Conservation (phyloP, 2,113 vertebrate species). For the Scomber colias region DNA sequence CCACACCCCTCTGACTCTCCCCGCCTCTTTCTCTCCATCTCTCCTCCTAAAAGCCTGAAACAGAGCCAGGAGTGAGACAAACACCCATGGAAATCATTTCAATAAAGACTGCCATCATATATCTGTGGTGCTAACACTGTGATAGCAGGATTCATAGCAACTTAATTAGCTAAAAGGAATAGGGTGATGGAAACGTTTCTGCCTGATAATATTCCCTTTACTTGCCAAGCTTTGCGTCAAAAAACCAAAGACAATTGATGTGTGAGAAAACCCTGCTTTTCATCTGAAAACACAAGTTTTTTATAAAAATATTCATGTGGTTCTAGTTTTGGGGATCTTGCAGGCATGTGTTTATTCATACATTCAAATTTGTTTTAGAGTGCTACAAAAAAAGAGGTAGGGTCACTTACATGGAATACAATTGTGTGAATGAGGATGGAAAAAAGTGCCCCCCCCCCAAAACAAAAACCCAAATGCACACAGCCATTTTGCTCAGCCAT, state of each 20-base stretch:
- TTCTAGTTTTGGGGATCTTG: slow-evolving; percentile 43
- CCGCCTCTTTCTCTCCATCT: slow-evolving; percentile 41
- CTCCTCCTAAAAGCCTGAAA: slow-evolving; percentile 70
- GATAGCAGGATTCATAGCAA: slow-evolving; percentile 67
- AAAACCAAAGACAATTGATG: slow-evolving; percentile 25
- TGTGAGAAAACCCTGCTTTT: slow-evolving; percentile 36
- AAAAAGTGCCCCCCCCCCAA: slow-evolving; percentile 15
- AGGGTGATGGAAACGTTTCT: slow-evolving; percentile 53
- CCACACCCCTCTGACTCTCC: slow-evolving; percentile 30
- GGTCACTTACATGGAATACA: slow-evolving; percentile 49
- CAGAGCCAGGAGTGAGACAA: slow-evolving; percentile 74
- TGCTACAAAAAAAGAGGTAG: slow-evolving; percentile 7
- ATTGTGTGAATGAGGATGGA: slow-evolving; percentile 39
- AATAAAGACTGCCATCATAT: slow-evolving; percentile 72
- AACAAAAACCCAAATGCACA: slow-evolving; percentile 34
- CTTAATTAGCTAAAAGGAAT: slow-evolving; percentile 74
- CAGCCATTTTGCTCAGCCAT: slow-evolving; percentile 62
- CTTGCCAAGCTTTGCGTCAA: slow-evolving; percentile 37
- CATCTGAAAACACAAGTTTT: slow-evolving; percentile 54
- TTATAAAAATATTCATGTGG: slow-evolving; percentile 65
- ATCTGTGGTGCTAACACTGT: slow-evolving; percentile 62
- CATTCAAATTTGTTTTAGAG: slow-evolving; percentile 63
- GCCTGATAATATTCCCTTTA: slow-evolving; percentile 53
- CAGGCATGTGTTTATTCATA: slow-evolving; percentile 66
- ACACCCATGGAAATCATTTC: slow-evolving; percentile 78